A percentile compares a stretch with the other conserved stretches of the same genome.
These are phyloP conservation scores for Iselma pallidipennis DNA, from an alignment of 2,888 invertebrate species.

Conservation along the genomic window DNA sequence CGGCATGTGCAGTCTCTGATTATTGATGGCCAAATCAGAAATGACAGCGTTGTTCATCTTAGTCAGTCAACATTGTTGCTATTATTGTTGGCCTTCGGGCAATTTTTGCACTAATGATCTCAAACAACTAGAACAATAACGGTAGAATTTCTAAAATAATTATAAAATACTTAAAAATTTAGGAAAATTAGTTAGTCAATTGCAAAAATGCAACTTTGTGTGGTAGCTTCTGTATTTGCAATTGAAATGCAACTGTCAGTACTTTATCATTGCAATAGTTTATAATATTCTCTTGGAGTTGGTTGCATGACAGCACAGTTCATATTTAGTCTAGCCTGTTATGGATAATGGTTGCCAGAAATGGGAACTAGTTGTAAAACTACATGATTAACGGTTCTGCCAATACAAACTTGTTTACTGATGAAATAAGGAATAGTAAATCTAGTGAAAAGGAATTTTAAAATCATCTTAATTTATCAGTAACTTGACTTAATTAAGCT, in stretches of 20 bases:
- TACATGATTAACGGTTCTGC: slow-evolving; percentile 20
- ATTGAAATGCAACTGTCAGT: background rate
- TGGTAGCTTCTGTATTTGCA: background rate
- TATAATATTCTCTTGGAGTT: slow-evolving; percentile 3
- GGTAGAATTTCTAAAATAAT: no score
- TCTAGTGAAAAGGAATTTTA: no score
- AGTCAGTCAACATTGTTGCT: slow-evolving; percentile 44
- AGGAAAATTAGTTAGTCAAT: no score
- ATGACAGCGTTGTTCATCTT: slow-evolving; percentile 55
- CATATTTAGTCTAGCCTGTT: slow-evolving; percentile 12
- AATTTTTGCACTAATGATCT: slow-evolving; percentile 47
- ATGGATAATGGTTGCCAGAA: slow-evolving; percentile 32
- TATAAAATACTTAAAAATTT: no score
- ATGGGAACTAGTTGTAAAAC: slow-evolving; percentile 16
- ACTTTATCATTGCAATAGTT: slow-evolving; percentile 5
- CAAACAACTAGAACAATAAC: slow-evolving; percentile 35
- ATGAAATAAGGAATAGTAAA: background rate
- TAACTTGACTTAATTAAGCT: no score
- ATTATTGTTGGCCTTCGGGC: slow-evolving; percentile 38
- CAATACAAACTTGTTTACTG: background rate
- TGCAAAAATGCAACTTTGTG: background rate
- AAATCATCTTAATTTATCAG: no score
- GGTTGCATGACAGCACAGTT: slow-evolving; percentile 7
- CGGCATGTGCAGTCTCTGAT: slow-evolving; percentile 45
- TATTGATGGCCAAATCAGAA: slow-evolving; percentile 56